Conservation (phyloP, 2,113 vertebrate species). For the Pycnonotus jocosus region DNA sequence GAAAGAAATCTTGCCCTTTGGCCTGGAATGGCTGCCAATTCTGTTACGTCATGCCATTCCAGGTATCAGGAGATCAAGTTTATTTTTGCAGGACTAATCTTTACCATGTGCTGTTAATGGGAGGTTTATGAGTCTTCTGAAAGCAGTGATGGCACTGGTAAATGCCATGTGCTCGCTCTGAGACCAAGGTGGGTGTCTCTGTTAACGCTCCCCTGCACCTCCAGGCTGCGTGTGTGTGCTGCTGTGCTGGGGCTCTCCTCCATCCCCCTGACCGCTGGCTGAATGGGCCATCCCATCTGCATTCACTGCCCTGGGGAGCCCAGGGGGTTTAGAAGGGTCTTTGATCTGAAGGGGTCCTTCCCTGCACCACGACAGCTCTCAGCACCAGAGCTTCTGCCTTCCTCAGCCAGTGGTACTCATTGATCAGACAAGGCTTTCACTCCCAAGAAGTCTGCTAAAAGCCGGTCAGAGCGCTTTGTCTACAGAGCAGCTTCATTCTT, state of each 20-base stretch:
- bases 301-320: fast-evolving
- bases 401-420: neutral
- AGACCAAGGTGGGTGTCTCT: neutral
- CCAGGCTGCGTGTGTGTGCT: fast-evolving
- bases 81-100: neutral
- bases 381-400: neutral
- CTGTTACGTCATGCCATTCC: neutral
- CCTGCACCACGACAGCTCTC: neutral
- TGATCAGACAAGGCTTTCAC: neutral
- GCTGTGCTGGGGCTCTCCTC: neutral
- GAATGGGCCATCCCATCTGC: fast-evolving
- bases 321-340: neutral
- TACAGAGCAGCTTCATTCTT: neutral
- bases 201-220: fast-evolving
- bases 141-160: neutral
- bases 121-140: neutral
- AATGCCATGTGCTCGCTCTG: neutral
- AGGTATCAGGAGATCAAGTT: neutral
- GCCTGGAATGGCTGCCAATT: neutral
- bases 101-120: neutral
- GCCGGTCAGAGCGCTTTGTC: fast-evolving
- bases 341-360: neutral
- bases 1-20: constrained; percentile 2
- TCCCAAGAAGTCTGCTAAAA: neutral
- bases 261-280: fast-evolving